Conservation (phyloP, 2,797 vertebrate genomes). For the Liasis olivaceus region DNA sequence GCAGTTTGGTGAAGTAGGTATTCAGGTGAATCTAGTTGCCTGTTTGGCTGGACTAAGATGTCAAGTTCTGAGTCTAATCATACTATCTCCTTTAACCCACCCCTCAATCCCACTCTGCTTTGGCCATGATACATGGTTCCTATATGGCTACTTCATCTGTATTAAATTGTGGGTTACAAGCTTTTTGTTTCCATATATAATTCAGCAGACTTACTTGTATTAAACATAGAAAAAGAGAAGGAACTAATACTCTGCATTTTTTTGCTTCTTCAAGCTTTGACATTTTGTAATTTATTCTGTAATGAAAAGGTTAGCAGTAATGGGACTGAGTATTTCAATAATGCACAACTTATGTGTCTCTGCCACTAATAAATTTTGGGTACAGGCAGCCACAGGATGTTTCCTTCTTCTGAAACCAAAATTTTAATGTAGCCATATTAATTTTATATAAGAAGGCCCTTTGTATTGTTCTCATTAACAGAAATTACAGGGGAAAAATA, state of each 20-base stretch:
- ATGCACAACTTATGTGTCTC: background rate
- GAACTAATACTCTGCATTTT: background rate
- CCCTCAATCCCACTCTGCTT: background rate
- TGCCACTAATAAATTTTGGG: background rate
- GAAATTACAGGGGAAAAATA: background rate
- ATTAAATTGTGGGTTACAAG: background rate
- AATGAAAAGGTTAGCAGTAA: constrained; percentile 6
- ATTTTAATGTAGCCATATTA: background rate
- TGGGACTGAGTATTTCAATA: background rate
- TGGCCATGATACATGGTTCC: background rate
- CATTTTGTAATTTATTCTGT: background rate
- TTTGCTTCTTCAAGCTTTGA: background rate
- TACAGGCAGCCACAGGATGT: background rate
- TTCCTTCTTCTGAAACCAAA: background rate
- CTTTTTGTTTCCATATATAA: background rate
- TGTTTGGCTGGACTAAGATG: background rate
- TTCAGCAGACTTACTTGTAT: background rate
- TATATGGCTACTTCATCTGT: no score
- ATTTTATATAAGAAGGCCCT: background rate
- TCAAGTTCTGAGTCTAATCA: background rate
- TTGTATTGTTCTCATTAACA: background rate
- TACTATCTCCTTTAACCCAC: background rate
- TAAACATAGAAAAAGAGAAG: background rate
- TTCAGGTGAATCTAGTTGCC: background rate
- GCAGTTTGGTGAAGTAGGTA: background rate